Percentiles rank a stretch among this genome's conserved stretches.
Conservation (phyloP, 2,113 vertebrate genomes). For the Oxyura jamaicensis region DNA sequence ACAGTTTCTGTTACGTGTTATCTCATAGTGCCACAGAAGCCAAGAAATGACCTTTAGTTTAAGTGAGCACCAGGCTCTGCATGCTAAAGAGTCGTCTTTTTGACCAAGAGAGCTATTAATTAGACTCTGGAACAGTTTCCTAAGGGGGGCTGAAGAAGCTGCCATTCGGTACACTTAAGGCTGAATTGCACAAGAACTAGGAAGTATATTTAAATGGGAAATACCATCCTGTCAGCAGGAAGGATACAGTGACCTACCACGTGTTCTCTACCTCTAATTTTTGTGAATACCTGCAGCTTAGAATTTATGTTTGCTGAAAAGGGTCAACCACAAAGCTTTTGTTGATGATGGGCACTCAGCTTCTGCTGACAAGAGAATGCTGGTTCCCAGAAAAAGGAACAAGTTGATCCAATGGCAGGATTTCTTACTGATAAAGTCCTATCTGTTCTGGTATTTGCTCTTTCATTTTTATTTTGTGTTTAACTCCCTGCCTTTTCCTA, state of each 20-base stretch:
- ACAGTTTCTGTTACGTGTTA: neutral
- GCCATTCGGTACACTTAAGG: neutral
- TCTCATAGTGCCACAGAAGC: neutral
- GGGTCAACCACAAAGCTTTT: neutral
- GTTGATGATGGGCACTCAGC: neutral
- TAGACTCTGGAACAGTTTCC: neutral
- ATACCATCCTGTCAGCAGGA: neutral
- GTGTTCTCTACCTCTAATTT: neutral
- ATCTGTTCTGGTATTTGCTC: neutral
- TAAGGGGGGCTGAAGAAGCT: neutral
- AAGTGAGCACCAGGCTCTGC: neutral
- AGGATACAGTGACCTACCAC: neutral
- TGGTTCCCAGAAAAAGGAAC: neutral
- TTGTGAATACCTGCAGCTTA: neutral
- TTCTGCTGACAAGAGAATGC: neutral
- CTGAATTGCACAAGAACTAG: neutral
- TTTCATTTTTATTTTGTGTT: neutral
- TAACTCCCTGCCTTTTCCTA: neutral
- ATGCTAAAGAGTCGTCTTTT: neutral
- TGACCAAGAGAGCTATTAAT: neutral
- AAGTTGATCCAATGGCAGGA: neutral
- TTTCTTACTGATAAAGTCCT: neutral
- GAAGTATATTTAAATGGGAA: neutral
- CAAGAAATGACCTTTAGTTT: neutral
- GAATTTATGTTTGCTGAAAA: neutral